Evolutionary conservation across 1,140 invertebrate species (phyloP).

Genomic region (Diplogasteroides magnus): DNA sequence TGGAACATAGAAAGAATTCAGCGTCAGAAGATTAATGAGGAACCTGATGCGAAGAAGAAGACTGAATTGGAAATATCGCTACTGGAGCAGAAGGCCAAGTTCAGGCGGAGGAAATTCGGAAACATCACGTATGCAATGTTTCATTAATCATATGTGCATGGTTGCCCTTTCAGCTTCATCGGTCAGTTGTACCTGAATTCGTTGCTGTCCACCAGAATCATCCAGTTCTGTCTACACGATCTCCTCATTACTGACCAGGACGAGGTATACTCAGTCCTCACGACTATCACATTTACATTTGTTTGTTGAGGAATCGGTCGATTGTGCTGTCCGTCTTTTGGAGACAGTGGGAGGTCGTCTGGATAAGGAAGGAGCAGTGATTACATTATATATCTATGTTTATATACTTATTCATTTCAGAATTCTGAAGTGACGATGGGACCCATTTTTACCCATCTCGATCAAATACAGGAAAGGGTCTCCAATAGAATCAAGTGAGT

Average conservation of each 20-base stretch:
- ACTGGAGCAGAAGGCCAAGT: slow-evolving; percentile 28
- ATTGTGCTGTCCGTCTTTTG: slow-evolving; percentile 26
- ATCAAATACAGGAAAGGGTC: background rate
- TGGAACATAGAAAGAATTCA: slow-evolving; percentile 10
- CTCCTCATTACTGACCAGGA: slow-evolving; percentile 3
- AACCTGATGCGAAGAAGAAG: slow-evolving; percentile 31
- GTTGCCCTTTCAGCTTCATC: slow-evolving; percentile 21
- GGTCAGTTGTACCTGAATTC: slow-evolving; percentile 18
- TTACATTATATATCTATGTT: too few relatives aligned
- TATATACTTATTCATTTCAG: too few relatives aligned
- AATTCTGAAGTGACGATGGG: too few relatives aligned
- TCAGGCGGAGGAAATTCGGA: slow-evolving; percentile 33
- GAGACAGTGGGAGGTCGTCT: slow-evolving; percentile 19
- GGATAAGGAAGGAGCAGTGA: too few relatives aligned
- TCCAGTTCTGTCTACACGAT: slow-evolving; percentile 20
- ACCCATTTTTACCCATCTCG: too few relatives aligned
- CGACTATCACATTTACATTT: too few relatives aligned
- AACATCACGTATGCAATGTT: slow-evolving; percentile 38
- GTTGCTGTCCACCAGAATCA: slow-evolving; percentile 21
- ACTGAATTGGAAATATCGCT: slow-evolving; percentile 21
- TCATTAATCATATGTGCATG: background rate
- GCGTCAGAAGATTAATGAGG: slow-evolving; percentile 22
- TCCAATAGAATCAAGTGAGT: background rate
- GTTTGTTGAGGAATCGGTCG: slow-evolving; percentile 20
- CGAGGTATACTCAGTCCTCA: background rate